Percentiles rank a stretch among this genome's conserved stretches.
phyloP scores from a whole-genome alignment of 1,140 invertebrate genomes.

The Procambarus clarkii region DNA sequence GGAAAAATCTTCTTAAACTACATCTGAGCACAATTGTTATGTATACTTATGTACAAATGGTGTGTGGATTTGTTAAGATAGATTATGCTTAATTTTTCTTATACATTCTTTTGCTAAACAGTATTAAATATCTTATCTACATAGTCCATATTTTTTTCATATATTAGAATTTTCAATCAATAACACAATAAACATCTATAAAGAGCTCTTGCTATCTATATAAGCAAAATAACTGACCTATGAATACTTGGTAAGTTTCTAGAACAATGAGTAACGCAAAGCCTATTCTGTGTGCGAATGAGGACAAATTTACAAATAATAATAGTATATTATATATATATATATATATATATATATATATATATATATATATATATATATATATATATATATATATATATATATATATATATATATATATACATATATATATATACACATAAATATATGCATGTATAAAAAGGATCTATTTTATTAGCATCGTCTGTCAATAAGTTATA shows the following conservation, averaged over 20 bases:
- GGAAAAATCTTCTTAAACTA: conserved; percentile 64
- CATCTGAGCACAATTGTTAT: conserved; percentile 67
- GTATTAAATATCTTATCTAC: conserved; percentile 69
- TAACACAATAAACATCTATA: conserved; percentile 68
- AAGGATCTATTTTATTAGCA: conserved; percentile 38
- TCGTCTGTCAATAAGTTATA: conserved; percentile 35
- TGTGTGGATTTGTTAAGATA: conserved; percentile 62
- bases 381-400: no score
- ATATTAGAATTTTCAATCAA: conserved; percentile 57
- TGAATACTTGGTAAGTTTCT: conserved; percentile 17
- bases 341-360: no score
- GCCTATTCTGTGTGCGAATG: neutral
- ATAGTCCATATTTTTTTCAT: conserved; percentile 46
- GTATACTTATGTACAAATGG: conserved; percentile 59
- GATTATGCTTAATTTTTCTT: conserved; percentile 64
- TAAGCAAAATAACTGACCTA: conserved; percentile 59
- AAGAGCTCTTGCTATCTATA: conserved; percentile 50
- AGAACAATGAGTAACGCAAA: neutral
- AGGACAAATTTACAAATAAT: conserved; percentile 41
- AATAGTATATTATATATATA: no score
- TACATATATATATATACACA: conserved; percentile 1
- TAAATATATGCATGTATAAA: neutral
- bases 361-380: conserved; percentile 1
- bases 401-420: conserved; percentile 1
- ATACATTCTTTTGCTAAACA: conserved; percentile 61